phyloP scores from a whole-genome alignment of 2,113 vertebrate genomes.

The Lagenorhynchus albirostris region DNA sequence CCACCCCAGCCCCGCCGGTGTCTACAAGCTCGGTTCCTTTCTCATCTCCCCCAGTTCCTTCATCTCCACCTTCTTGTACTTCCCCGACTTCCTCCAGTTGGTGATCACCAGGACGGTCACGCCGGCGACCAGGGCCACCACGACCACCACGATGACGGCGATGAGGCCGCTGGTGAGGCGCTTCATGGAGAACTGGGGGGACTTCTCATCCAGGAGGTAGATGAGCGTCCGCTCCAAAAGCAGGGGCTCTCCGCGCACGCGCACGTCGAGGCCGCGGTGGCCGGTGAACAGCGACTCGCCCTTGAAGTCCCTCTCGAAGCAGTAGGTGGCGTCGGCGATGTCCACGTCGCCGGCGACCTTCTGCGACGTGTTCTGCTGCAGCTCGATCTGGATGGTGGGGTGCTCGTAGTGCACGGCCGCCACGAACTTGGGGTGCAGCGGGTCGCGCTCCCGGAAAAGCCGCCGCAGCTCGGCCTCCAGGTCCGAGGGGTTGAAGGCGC shows the following conservation, averaged over 20 bases:
- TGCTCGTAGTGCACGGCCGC: constrained; percentile 75
- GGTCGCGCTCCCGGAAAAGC: constrained; percentile 79
- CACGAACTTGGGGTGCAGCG: constrained; percentile 74
- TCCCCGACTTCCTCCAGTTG: constrained; percentile 69
- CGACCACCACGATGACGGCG: constrained; percentile 87
- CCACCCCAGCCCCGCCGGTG: neutral
- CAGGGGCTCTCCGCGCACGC: constrained; percentile 70
- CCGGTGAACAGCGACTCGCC: constrained; percentile 78
- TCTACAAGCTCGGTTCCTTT: constrained; percentile 48
- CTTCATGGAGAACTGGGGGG: constrained; percentile 87
- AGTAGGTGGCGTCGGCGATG: constrained; percentile 85
- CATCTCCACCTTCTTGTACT: constrained; percentile 83
- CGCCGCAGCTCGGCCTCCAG: constrained; percentile 16
- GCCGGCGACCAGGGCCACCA: constrained; percentile 79
- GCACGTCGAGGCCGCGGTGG: constrained; percentile 49
- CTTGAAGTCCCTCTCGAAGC: constrained; percentile 92
- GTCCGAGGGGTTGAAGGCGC: constrained; percentile 47
- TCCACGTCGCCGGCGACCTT: constrained; percentile 49
- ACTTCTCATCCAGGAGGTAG: constrained; percentile 88
- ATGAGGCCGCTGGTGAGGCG: constrained; percentile 84
- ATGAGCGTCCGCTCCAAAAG: constrained; percentile 84
- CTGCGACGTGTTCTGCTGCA: constrained; percentile 76
- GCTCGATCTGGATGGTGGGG: constrained; percentile 81
- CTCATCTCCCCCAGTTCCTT: constrained; percentile 86
- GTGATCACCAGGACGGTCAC: constrained; percentile 82